Base-by-base conservation (phyloP, 2,888 invertebrate genomes). In the Anoplius nigerrimus region DNA sequence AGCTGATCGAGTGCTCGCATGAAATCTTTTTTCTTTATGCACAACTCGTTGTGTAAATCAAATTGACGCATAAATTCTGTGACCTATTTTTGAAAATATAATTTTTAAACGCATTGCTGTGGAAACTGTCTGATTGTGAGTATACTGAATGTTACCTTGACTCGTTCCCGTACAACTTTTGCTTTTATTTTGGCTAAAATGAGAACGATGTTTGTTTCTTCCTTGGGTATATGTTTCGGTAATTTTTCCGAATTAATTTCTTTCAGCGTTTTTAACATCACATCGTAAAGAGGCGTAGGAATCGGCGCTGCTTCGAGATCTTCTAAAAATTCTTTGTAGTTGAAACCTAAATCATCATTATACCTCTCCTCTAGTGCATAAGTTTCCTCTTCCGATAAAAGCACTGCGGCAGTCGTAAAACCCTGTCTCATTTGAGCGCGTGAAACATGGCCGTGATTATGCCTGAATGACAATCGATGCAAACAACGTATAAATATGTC, bases 111-210 rank as follows among this genome's bases (percentile, higher is more conserved):
- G 11, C 34, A 56, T 48, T 6, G 18, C 8, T 54, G 2, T 18
- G 0, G 16, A 27, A 8, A 13, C 0, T 34, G 11, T 6, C 34
- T 34, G 11, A 1, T 34, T 34, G n/a, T n/a, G 0, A 52, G 22
- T 13, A 34, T 1, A 27, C 5, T 56, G 42, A 34, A 57, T 16
- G 22, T 71, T 79, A 86, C 87, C 73, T 82, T 82, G 2, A 94
- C 89, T 51, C 94, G 91, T 73, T 93, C 94, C 48, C 93, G 91
- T 0, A 94, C 92, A 61, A 93, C 92, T 90, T 93, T 93, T 34
- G 93, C 93, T 88, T 95, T 95, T 76, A 94, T 92, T 88, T 94
- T 94, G 18, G 94, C 94, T 62, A 95, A 90, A 71, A 95, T 92
- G 78, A 92, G 90, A 52, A 94, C 92, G 74, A 95, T 93, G 84